Percentiles rank a stretch among this genome's conserved stretches.
Evolutionary conservation across 2,888 invertebrate genomes (phyloP).

Genomic region (Drosophila borealis): DNA sequence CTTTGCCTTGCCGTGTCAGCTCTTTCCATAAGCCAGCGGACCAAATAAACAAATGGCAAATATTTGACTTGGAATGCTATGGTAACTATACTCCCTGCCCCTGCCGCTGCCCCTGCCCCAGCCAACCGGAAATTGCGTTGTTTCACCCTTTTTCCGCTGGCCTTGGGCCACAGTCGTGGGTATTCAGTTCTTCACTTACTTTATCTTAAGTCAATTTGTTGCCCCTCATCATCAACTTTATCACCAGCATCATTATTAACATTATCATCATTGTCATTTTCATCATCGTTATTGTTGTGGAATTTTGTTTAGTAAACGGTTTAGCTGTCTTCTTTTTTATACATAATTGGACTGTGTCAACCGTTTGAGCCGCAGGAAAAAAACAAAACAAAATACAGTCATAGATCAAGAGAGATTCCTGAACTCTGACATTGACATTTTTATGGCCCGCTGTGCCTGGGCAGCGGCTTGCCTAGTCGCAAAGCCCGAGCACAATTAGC

Average conservation of each 20-base stretch:
- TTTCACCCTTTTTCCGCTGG: slow-evolving; percentile 67
- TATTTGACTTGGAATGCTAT: slow-evolving; percentile 54
- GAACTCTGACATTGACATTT: slow-evolving; percentile 42
- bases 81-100: slow-evolving; percentile 9
- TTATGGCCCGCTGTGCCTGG: slow-evolving; percentile 33
- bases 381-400: slow-evolving; percentile 18
- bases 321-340: slow-evolving; percentile 33
- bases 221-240: slow-evolving; percentile 49
- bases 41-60: slow-evolving; percentile 60
- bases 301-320: slow-evolving; percentile 47
- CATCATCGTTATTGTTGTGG: slow-evolving; percentile 13
- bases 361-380: slow-evolving; percentile 4
- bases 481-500: slow-evolving; percentile 55
- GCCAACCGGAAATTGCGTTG: slow-evolving; percentile 71
- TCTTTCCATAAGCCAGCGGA: too few species aligned
- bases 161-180: slow-evolving; percentile 57
- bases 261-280: slow-evolving; percentile 3
- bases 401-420: slow-evolving; percentile 40
- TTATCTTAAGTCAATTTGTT: slow-evolving; percentile 76
- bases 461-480: too few species aligned
- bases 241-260: slow-evolving; percentile 11
- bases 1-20: slow-evolving; percentile 49
- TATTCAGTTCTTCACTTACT: slow-evolving; percentile 28
- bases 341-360: slow-evolving; percentile 32
- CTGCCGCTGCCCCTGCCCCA: not conserved